Conservation (phyloP, 2,113 vertebrate genomes). For the Mystacornis crossleyi region DNA sequence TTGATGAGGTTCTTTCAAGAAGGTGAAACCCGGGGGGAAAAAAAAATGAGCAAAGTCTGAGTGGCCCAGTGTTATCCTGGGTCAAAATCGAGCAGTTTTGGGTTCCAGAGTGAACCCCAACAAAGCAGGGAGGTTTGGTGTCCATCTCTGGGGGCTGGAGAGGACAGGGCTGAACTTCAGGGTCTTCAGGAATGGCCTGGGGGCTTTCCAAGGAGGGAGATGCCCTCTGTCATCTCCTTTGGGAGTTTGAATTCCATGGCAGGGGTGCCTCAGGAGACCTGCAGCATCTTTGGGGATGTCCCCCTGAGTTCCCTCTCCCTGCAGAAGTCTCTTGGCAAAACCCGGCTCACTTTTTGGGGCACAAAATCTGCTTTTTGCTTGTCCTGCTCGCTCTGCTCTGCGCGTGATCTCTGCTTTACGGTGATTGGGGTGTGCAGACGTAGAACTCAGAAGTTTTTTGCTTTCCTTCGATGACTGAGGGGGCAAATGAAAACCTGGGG, state of each 20-base stretch:
- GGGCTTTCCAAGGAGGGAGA: background rate
- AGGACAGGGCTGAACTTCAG: background rate
- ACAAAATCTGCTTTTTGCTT: background rate
- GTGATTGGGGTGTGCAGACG: rapidly evolving
- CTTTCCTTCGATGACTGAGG: background rate
- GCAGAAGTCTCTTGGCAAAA: background rate
- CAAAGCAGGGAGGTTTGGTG: background rate
- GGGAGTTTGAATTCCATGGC: rapidly evolving
- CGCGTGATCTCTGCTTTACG: background rate
- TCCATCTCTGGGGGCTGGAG: background rate
- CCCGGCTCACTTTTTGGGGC: rapidly evolving
- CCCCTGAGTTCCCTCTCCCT: background rate
- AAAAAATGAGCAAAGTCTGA: background rate
- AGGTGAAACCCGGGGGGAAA: background rate
- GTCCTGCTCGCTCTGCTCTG: background rate
- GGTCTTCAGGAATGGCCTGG: background rate
- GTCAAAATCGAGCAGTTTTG: background rate
- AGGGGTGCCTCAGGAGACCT: background rate
- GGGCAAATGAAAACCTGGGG: background rate
- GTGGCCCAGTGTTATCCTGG: background rate
- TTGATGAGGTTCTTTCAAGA: background rate
- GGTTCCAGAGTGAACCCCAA: background rate
- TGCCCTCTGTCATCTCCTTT: background rate
- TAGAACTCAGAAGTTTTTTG: background rate
- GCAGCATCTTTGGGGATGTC: background rate